phyloP scores from a whole-genome alignment of 2,113 vertebrate genomes.

The Trogon surrucura region DNA sequence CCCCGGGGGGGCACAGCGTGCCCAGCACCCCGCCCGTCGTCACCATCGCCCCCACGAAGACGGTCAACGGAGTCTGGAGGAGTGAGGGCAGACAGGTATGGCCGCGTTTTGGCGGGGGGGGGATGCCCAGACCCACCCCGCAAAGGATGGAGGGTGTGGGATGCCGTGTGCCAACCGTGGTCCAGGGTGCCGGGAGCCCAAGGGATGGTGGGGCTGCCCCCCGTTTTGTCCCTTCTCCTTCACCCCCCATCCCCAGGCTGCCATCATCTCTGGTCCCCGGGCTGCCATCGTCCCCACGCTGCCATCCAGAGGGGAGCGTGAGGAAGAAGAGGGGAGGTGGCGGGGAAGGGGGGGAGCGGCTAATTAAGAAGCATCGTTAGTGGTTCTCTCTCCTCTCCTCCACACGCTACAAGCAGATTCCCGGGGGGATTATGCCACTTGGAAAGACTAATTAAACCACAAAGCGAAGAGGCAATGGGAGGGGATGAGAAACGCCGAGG shows the following conservation, averaged over 20 bases:
- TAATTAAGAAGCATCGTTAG: constrained; percentile 71
- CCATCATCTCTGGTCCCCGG: not conserved
- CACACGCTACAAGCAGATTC: constrained; percentile 47
- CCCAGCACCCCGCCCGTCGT: constrained; percentile 97
- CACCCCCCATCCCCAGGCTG: too few relatives aligned
- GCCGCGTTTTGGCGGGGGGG: accelerated
- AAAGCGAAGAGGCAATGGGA: constrained; percentile 5
- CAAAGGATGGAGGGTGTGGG: not conserved
- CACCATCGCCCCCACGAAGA: constrained; percentile 98
- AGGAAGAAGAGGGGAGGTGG: not conserved
- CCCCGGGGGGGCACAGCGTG: constrained; percentile 90
- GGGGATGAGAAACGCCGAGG: constrained; percentile 1
- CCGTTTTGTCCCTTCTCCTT: not conserved
- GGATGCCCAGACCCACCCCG: accelerated
- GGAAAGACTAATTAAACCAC: constrained; percentile 76
- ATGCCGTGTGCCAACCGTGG: accelerated
- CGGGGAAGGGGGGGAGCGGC: not conserved
- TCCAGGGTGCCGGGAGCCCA: not conserved
- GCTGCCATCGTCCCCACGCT: not conserved
- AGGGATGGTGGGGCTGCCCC: not conserved
- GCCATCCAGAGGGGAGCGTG: not conserved
- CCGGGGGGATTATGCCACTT: constrained; percentile 58
- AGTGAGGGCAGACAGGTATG: constrained; percentile 93
- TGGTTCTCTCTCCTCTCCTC: constrained; percentile 43
- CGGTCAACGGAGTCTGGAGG: constrained; percentile 96